Percentiles rank a stretch among this genome's conserved stretches.
Evolutionary conservation across 2,888 invertebrate genomes (phyloP).

Genomic region (Strigamia crassipes): DNA sequence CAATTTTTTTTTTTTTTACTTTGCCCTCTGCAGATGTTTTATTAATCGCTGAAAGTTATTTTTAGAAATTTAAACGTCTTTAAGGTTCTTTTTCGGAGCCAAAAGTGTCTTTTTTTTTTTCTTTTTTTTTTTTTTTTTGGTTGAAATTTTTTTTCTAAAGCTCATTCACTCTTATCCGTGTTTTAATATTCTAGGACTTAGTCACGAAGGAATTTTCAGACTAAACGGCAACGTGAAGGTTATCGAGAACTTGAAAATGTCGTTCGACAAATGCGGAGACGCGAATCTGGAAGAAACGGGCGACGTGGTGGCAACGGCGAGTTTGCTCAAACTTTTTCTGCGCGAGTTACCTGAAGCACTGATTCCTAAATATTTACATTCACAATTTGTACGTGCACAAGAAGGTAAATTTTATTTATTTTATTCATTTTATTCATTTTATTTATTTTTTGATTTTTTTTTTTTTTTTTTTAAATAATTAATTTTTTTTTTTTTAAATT

Average conservation of each 20-base stretch:
- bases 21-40: not conserved
- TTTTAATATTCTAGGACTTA: conserved; percentile 57
- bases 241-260: conserved; percentile 62
- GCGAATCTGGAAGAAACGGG: conserved; percentile 63
- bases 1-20: not conserved
- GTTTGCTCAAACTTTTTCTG: conserved; percentile 65
- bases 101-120: not conserved
- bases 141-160: not conserved
- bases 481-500: not conserved
- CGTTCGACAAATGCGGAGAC: conserved; percentile 64
- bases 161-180: not conserved
- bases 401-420: conserved; percentile 57
- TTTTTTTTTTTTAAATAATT: not conserved
- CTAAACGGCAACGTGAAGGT: conserved; percentile 64
- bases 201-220: conserved; percentile 63
- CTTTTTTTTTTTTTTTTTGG: not conserved
- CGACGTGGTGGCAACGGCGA: conserved; percentile 65
- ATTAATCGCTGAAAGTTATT: conserved; percentile 27
- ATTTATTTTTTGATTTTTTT: too few species aligned
- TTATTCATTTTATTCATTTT: too few species aligned
- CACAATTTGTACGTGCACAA: conserved; percentile 57
- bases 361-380: conserved; percentile 60
- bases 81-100: not conserved
- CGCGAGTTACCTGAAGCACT: conserved; percentile 64
- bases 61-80: not conserved